Evolutionary conservation across 1,140 invertebrate species (phyloP), one percentile per base, ranked within the genome.

Genomic region (Probaryconus sp.): DNA sequence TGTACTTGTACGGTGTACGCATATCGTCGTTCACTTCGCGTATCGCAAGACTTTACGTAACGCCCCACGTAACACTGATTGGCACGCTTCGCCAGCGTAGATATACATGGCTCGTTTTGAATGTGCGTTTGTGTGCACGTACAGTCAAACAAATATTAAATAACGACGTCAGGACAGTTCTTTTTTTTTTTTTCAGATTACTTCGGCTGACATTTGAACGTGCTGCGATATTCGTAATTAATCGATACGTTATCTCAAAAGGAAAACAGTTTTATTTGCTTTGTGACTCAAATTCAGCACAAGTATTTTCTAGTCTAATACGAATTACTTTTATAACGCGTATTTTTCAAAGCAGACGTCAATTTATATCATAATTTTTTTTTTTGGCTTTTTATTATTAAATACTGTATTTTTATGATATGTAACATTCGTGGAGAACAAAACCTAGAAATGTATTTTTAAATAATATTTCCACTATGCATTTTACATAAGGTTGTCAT

Each of bases 41-140:
- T 68, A 68, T 68, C 51, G 71, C 71, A 74, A 74, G 56, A 43
- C 56, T 68, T 75, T 75, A 75, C 64, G 64, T 75, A 74, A 68
- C 71, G 71, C 71, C 71, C 63, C 56, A 68, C 71, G 63, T 67
- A 72, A 72, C 68, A 75, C 63, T 69, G 70, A 68, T 75, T 75
- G 51, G 65, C 64, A 75, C 58, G 64, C 72, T 65, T 65, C 53
- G 37, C 33, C 7, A 69, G 40, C 43, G 45, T 51, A 48, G 56
- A 67, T 58, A 37, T 51, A 42, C 37, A 21, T 13, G 42, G 13
- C 33, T 51, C n/a, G n/a, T 60, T 65, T 64, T 50, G 21, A 63
- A 58, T 63, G 50, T 61, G 33, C 43, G 42, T 65, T 58, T 53
- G 21, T 56, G 37, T 55, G 38, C 55, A 56, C 16, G 16, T 30